A percentile compares a stretch with the other conserved stretches of the same genome.
These are phyloP conservation scores for Caenorhabditis sp. DNA, from an alignment of 2,888 invertebrate genomes.

Conservation along the genomic window DNA sequence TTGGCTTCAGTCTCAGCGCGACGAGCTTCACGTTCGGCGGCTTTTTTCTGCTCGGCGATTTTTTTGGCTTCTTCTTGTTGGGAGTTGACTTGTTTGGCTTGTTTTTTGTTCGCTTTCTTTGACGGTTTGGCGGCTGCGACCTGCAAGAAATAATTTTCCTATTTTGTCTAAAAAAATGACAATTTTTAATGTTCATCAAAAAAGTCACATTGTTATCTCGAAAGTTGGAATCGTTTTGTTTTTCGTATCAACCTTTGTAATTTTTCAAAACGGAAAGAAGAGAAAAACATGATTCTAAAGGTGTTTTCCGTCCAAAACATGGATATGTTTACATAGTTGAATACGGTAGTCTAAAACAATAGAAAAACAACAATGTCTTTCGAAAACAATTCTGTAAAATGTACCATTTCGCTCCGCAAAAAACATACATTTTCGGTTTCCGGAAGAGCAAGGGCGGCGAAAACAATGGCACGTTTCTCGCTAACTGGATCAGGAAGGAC, in stretches of 20 bases:
- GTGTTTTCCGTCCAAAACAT: no score
- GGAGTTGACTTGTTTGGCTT: slow-evolving; percentile 27
- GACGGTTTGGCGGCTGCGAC: not conserved
- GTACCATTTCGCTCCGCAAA: not conserved
- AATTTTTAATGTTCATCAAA: no score
- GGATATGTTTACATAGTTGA: no score
- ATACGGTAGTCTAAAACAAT: not conserved
- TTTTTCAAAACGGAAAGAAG: no score
- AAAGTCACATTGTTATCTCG: not conserved
- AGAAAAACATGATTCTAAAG: no score
- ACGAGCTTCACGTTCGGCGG: slow-evolving; percentile 33
- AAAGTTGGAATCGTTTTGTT: no score
- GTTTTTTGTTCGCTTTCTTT: slow-evolving; percentile 39
- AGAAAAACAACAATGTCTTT: not conserved
- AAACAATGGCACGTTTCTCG: slow-evolving; percentile 27
- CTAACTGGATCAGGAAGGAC: slow-evolving; percentile 34
- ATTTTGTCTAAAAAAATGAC: no score
- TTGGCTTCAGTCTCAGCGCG: slow-evolving; percentile 35
- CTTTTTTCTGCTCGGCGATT: slow-evolving; percentile 17
- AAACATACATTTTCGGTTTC: not conserved
- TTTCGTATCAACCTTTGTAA: no score
- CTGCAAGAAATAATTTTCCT: not conserved
- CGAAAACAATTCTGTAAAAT: not conserved
- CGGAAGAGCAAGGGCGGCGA: slow-evolving; percentile 22
- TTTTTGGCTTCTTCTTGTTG: slow-evolving; percentile 31